phyloP scores from a whole-genome alignment of 2,113 vertebrate genomes.

The Mola mola region DNA sequence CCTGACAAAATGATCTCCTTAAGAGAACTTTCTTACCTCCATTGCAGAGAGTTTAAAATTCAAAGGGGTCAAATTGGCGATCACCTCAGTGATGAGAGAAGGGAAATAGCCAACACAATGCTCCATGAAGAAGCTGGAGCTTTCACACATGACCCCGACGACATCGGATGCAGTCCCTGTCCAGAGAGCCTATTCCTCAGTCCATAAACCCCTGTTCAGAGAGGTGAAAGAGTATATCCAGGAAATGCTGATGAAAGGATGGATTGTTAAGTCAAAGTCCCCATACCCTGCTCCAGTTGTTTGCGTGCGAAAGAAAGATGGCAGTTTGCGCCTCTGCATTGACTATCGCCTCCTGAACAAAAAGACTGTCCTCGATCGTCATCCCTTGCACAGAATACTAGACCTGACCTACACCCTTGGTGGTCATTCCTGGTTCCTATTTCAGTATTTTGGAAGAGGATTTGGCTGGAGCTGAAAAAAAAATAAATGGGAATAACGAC shows the following conservation, averaged over 20 bases:
- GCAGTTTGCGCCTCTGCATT: neutral
- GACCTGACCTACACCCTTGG: constrained; percentile 8
- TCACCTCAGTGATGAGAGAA: too few relatives aligned
- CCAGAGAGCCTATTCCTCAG: neutral
- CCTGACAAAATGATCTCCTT: too few relatives aligned
- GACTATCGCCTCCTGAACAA: constrained; percentile 19
- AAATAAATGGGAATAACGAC: too few relatives aligned
- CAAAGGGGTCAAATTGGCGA: too few relatives aligned
- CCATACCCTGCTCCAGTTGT: neutral
- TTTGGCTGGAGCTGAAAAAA: too few relatives aligned
- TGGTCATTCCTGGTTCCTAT: neutral
- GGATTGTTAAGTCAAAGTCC: neutral
- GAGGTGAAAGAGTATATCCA: constrained; percentile 18
- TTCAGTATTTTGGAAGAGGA: neutral
- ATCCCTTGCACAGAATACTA: constrained; percentile 16
- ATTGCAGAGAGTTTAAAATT: too few relatives aligned
- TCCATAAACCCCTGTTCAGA: constrained; percentile 16
- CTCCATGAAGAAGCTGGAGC: constrained; percentile 6
- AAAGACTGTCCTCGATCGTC: constrained; percentile 16
- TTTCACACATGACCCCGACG: neutral
- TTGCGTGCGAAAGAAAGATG: neutral
- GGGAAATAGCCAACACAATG: too few relatives aligned
- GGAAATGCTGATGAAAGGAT: neutral
- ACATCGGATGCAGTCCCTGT: constrained; percentile 17
- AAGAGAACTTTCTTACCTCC: too few relatives aligned